Base-by-base conservation (phyloP, 2,797 vertebrate species). In the Pygocentrus nattereri region DNA sequence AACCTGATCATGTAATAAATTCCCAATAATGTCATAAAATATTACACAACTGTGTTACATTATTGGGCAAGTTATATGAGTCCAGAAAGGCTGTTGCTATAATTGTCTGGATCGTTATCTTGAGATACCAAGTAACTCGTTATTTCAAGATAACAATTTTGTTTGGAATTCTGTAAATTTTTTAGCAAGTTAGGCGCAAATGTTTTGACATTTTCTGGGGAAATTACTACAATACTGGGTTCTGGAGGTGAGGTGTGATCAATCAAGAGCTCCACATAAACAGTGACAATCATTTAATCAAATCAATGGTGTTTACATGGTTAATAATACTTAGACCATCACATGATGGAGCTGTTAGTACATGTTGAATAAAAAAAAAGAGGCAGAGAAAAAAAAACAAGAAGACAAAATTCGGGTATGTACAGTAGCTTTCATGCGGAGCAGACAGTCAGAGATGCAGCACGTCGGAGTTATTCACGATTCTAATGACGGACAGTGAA, bases 251-350 rank as follows among this genome's bases (percentile, higher is more conserved):
- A 59, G n/a, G 25, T 13, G 10, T 11, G 15, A 68, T n/a, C 54
- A 44, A 70, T 72, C 58, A 87, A 79, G 68, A 61, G 87, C 47
- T 83, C 77, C 70, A 87, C 82, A 86, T 72, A 19, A 79, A 73
- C 86, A 87, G 87, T 91, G 86, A 86, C 85, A 91, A 82, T 85
- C 81, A 85, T 92, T 93, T 92, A 91, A 89, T 92, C 79, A 90
- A 87, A 88, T 90, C 85, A 88, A 88, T 79, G 76, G 87, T 84
- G 85, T 90, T 91, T 91, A 91, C 88, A 90, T 87, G 85, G 71
- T 87, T 81, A 88, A 89, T 89, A 88, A 86, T 88, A 91, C 89
- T 83, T 82, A 86, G 88, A 82, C 85, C 71, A 76, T 84, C 82
- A 86, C 82, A 88, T 80, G 85, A 81, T 27, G 74, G 62, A 88